Percentiles rank a stretch among this genome's conserved stretches.
Conservation (phyloP, 2,888 invertebrate species). For the Chirona hameri region DNA sequence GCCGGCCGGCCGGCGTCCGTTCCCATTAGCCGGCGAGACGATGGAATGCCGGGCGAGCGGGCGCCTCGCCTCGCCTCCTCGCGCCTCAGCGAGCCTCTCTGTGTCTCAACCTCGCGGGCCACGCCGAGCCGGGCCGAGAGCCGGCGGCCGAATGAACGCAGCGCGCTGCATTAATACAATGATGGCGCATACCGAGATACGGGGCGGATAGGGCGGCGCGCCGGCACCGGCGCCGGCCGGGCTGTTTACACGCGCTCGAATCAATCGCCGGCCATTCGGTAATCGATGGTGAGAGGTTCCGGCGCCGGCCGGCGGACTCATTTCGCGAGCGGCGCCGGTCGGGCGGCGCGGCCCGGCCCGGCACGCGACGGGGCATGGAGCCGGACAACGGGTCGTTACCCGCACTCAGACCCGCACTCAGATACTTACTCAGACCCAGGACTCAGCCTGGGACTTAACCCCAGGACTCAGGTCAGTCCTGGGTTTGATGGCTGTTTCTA, state of each 20-base stretch:
- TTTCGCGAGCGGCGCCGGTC: neutral
- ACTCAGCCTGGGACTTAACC: too few species aligned
- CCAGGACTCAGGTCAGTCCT: too few species aligned
- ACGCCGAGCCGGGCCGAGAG: too few species aligned
- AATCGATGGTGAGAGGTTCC: conserved; percentile 23
- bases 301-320: neutral
- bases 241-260: conserved; percentile 22
- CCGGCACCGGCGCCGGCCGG: neutral
- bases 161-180: conserved; percentile 1
- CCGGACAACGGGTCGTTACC: too few species aligned
- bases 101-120: too few species aligned
- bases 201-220: neutral
- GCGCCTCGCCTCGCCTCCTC: neutral
- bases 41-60: neutral
- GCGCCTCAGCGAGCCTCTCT: neutral
- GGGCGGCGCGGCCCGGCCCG: neutral
- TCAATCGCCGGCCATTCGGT: conserved; percentile 4
- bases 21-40: neutral
- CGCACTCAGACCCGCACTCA: too few species aligned
- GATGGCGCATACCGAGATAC: conserved; percentile 4
- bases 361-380: neutral
- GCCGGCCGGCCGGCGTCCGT: neutral
- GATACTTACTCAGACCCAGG: too few species aligned
- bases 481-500: too few species aligned
- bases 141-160: neutral